phyloP scores from a whole-genome alignment of 2,113 vertebrate genomes.

The Aleadryas rufinucha region DNA sequence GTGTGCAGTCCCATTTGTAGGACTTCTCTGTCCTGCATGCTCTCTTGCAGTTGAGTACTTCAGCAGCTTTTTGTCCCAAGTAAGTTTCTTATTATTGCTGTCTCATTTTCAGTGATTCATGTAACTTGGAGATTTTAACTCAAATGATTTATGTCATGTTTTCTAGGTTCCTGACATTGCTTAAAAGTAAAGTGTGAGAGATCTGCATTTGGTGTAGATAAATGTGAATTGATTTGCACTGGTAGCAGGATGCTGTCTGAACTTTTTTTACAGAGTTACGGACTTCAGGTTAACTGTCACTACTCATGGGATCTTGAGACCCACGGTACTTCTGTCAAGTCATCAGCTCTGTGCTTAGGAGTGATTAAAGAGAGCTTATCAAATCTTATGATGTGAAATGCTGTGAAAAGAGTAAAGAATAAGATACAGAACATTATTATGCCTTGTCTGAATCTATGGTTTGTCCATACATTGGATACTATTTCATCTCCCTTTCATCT shows the following conservation, averaged over 20 bases:
- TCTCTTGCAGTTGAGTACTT: background rate
- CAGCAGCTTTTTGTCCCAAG: background rate
- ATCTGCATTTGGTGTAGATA: background rate
- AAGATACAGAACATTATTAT: background rate
- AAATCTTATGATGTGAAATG: background rate
- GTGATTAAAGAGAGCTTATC: background rate
- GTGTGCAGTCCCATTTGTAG: background rate
- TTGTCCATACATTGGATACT: background rate
- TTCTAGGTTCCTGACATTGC: background rate
- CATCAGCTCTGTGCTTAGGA: background rate
- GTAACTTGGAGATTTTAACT: conserved; percentile 4
- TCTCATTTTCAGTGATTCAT: background rate
- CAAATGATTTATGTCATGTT: background rate
- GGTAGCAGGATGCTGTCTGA: background rate
- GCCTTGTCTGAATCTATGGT: background rate
- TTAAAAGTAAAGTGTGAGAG: background rate
- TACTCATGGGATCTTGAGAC: background rate
- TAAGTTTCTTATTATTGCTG: background rate
- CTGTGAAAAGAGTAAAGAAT: background rate
- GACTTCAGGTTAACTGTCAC: background rate
- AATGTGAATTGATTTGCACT: background rate
- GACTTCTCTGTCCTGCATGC: background rate
- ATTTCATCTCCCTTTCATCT: background rate
- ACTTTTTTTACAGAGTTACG: background rate
- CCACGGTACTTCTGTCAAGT: background rate